A percentile compares a stretch with the other conserved stretches of the same genome.
Conservation (phyloP, 2,797 vertebrate genomes). For the Euphonia xanthogaster region DNA sequence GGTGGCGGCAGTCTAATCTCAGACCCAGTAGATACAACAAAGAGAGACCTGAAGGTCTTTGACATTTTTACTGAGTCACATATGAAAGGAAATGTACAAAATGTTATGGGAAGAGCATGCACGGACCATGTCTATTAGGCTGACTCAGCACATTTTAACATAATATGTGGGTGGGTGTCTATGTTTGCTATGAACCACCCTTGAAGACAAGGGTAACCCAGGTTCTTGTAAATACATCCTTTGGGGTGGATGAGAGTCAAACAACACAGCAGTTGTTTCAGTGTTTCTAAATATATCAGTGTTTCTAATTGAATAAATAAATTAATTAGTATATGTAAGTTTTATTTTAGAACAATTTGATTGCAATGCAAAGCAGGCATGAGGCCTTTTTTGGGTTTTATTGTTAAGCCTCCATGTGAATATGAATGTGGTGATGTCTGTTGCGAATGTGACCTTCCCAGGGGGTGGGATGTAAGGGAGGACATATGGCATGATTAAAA, state of each 20-base stretch:
- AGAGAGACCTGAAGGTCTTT: not conserved
- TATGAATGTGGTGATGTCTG: not conserved
- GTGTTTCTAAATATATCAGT: not conserved
- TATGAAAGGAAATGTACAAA: not conserved
- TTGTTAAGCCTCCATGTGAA: fast-evolving
- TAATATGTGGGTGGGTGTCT: fast-evolving
- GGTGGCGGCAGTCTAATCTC: not conserved
- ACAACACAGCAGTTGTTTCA: fast-evolving
- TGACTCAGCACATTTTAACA: not conserved
- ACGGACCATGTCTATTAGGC: not conserved
- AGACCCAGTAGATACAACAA: not conserved
- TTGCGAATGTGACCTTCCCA: not conserved
- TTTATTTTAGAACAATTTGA: not conserved
- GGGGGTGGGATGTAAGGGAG: not conserved
- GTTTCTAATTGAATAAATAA: not conserved
- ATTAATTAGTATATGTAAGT: too few relatives aligned
- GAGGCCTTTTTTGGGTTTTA: not conserved
- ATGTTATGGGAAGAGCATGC: not conserved
- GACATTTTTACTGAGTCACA: fast-evolving
- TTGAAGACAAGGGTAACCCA: not conserved
- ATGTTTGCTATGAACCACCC: not conserved
- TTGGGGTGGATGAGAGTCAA: not conserved
- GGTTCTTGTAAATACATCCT: not conserved
- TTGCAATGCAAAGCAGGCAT: not conserved
- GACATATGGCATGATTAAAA: not conserved